These are phyloP conservation scores for Pitta sordida DNA, from an alignment of 2,113 vertebrate genomes.

Conservation along the genomic window DNA sequence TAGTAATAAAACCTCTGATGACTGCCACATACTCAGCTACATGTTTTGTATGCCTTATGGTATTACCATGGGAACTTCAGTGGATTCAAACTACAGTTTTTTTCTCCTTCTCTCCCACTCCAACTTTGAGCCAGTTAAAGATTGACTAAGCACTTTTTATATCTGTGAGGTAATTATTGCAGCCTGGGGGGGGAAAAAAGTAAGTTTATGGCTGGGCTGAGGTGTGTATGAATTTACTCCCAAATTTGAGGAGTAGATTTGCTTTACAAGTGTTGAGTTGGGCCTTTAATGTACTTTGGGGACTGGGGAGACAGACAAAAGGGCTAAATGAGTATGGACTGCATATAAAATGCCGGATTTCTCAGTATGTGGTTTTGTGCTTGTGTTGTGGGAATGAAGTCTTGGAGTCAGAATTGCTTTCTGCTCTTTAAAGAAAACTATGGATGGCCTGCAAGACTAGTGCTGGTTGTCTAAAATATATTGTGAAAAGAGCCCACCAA, in stretches of 20 bases:
- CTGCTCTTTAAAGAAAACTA: background rate
- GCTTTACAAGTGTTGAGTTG: background rate
- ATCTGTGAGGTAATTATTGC: background rate
- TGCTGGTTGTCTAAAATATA: background rate
- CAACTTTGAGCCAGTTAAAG: background rate
- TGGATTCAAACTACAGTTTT: background rate
- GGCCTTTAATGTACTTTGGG: background rate
- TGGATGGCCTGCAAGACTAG: background rate
- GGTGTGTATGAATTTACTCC: background rate
- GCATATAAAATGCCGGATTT: background rate
- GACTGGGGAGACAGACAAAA: background rate
- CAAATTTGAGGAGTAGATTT: background rate
- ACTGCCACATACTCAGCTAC: background rate
- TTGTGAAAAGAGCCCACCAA: background rate
- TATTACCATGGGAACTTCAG: conserved; percentile 18
- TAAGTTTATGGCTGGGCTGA: background rate
- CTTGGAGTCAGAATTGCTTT: background rate
- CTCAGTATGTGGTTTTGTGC: background rate
- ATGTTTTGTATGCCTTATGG: background rate
- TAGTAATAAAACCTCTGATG: conserved; percentile 29
- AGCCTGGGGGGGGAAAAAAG: background rate
- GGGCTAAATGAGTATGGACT: background rate
- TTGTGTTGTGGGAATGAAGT: background rate
- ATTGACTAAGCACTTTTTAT: background rate
- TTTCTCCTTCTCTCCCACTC: background rate